Evolutionary conservation across 2,888 invertebrate species (phyloP).

Genomic region (Lagria hirta): DNA sequence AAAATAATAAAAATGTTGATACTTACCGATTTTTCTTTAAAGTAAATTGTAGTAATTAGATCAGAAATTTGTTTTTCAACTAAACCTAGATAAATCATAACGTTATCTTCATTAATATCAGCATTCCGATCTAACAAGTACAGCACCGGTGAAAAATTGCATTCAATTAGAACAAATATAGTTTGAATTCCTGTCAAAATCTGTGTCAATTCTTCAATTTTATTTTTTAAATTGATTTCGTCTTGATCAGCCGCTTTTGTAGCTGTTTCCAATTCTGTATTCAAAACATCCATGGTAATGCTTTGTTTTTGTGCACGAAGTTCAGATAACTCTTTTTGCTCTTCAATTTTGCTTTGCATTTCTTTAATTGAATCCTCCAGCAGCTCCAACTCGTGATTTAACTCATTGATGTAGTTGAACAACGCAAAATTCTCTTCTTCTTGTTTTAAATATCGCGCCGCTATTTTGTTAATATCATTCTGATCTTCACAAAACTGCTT

Average conservation of each 20-base stretch:
- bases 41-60: conserved; percentile 61
- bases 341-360: conserved; percentile 65
- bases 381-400: conserved; percentile 79
- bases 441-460: conserved; percentile 74
- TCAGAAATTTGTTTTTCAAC: conserved; percentile 75
- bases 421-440: conserved; percentile 91
- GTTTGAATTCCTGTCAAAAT: conserved; percentile 37
- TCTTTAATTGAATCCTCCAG: conserved; percentile 68
- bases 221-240: conserved; percentile 36
- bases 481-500: conserved; percentile 64
- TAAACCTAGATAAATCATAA: conserved; percentile 78
- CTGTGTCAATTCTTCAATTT: conserved; percentile 34
- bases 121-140: conserved; percentile 69
- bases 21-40: conserved; percentile 45
- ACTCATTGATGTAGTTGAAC: conserved; percentile 88
- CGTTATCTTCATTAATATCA: conserved; percentile 73
- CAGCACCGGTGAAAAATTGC: conserved; percentile 72
- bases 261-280: conserved; percentile 56
- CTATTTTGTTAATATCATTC: conserved; percentile 67
- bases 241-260: conserved; percentile 49
- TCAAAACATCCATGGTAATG: conserved; percentile 62
- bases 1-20: too few species aligned
- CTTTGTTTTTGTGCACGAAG: conserved; percentile 62
- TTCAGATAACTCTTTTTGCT: conserved; percentile 62
- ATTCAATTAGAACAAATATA: conserved; percentile 65